A percentile compares a stretch with the other conserved stretches of the same genome.
These are phyloP conservation scores for Trimorus sp. DNA, from an alignment of 2,888 invertebrate genomes.

Conservation along the genomic window DNA sequence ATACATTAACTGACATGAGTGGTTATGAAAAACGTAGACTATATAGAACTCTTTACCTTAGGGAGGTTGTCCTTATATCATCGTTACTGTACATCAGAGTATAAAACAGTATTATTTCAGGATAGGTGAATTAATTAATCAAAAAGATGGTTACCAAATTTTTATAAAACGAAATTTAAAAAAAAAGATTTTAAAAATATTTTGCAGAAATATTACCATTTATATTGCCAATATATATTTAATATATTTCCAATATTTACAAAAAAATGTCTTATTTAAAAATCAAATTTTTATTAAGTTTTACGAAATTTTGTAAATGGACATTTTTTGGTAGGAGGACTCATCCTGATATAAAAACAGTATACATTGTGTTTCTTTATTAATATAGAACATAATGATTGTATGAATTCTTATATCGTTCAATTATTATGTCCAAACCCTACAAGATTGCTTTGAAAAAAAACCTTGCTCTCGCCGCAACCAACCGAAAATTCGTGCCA, in stretches of 20 bases:
- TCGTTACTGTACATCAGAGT: slow-evolving; percentile 69
- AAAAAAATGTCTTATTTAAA: too few relatives aligned
- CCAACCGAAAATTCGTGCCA: slow-evolving; percentile 57
- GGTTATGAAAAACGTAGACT: slow-evolving; percentile 80
- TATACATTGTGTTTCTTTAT: slow-evolving; percentile 52
- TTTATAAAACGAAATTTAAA: too few relatives aligned
- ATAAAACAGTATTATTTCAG: slow-evolving; percentile 49
- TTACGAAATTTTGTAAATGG: too few relatives aligned
- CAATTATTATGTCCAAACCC: slow-evolving; percentile 71
- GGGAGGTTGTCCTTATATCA: slow-evolving; percentile 77
- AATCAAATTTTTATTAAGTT: too few relatives aligned
- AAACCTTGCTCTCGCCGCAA: slow-evolving; percentile 54
- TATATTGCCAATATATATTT: too few relatives aligned
- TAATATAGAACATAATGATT: slow-evolving; percentile 74
- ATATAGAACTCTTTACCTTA: slow-evolving; percentile 76
- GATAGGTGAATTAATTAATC: too few relatives aligned
- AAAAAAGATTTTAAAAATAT: too few relatives aligned
- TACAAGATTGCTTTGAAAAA: slow-evolving; percentile 76
- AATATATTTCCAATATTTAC: too few relatives aligned
- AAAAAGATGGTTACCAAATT: too few relatives aligned
- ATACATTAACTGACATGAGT: slow-evolving; percentile 76
- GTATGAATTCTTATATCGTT: slow-evolving; percentile 70
- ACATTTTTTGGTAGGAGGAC: too few relatives aligned
- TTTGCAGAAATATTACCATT: too few relatives aligned
- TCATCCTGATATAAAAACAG: slow-evolving; percentile 1